Conservation (phyloP, 2,888 invertebrate species). For the Dynastes hyllus region DNA sequence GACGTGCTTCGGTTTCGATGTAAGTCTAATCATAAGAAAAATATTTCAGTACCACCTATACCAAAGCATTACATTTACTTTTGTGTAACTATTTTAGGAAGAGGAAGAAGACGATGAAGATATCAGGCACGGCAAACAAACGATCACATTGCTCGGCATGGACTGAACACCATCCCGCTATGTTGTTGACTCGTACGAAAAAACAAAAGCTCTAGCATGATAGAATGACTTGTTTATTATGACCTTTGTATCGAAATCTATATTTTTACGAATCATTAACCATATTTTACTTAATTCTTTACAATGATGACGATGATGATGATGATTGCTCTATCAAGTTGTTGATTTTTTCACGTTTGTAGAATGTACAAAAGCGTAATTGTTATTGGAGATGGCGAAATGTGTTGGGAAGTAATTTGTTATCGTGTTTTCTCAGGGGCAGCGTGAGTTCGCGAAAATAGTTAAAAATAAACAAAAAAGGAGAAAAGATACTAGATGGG, state of each 20-base stretch:
- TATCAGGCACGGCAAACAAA: conserved; percentile 62
- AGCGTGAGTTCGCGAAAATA: conserved; percentile 43
- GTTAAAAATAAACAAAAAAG: conserved; percentile 14
- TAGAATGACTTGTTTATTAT: conserved; percentile 32
- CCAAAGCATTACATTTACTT: conserved; percentile 37
- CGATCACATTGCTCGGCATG: conserved; percentile 67
- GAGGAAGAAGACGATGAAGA: conserved; percentile 70
- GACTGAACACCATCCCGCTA: conserved; percentile 58
- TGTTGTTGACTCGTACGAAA: background rate
- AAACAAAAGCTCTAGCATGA: conserved; percentile 5
- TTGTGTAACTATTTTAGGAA: conserved; percentile 62
- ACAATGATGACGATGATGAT: background rate
- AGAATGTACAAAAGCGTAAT: conserved; percentile 31
- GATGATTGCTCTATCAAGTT: conserved; percentile 2
- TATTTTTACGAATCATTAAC: conserved; percentile 7
- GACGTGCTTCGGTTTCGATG: conserved; percentile 89
- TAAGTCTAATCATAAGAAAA: conserved; percentile 63
- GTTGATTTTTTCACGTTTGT: conserved; percentile 22
- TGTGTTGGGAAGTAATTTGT: background rate
- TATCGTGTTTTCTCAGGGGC: conserved; percentile 37
- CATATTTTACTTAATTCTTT: conserved; percentile 7
- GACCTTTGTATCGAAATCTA: conserved; percentile 35
- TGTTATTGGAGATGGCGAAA: background rate
- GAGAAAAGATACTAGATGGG: conserved; percentile 13
- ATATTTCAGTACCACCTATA: too few relatives aligned